Evolutionary conservation across 2,797 vertebrate species (phyloP).

Genomic region (Brachymystax lenok): DNA sequence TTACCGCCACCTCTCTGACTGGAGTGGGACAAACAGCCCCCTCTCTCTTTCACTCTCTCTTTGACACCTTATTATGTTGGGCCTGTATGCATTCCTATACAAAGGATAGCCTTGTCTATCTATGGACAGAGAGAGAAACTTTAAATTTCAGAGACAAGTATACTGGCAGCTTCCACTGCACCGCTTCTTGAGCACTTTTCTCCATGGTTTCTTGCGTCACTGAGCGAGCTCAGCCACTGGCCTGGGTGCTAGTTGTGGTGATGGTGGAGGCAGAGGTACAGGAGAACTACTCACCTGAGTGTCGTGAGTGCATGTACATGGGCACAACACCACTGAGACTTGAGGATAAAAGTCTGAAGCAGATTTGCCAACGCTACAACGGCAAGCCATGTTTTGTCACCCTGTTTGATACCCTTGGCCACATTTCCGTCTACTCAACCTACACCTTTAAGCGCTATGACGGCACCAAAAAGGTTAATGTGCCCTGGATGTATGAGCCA

Average conservation of each 20-base stretch:
- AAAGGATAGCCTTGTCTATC: too few relatives aligned
- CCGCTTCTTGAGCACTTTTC: neutral
- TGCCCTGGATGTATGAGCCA: conserved; percentile 77
- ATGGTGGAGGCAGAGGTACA: conserved; percentile 65
- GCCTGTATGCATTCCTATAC: too few relatives aligned
- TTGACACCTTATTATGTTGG: too few relatives aligned
- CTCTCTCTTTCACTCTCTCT: too few relatives aligned
- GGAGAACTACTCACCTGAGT: conserved; percentile 76
- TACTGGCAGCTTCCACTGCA: conserved; percentile 1
- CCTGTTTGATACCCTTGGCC: conserved; percentile 76
- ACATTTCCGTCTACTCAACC: conserved; percentile 70
- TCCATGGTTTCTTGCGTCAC: conserved; percentile 32
- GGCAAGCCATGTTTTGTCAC: conserved; percentile 79
- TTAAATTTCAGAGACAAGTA: neutral
- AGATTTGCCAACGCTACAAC: conserved; percentile 81
- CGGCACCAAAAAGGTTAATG: conserved; percentile 67
- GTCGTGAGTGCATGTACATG: conserved; percentile 81
- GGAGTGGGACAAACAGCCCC: neutral
- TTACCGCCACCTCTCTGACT: neutral
- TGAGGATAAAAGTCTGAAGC: conserved; percentile 67
- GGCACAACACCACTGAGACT: conserved; percentile 77
- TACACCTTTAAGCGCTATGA: conserved; percentile 76
- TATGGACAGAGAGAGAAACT: neutral
- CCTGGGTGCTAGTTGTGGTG: conserved; percentile 36
- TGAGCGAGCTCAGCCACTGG: conserved; percentile 18